Base-by-base conservation (phyloP, 2,113 vertebrate species). In the Megaceryle torquata region DNA sequence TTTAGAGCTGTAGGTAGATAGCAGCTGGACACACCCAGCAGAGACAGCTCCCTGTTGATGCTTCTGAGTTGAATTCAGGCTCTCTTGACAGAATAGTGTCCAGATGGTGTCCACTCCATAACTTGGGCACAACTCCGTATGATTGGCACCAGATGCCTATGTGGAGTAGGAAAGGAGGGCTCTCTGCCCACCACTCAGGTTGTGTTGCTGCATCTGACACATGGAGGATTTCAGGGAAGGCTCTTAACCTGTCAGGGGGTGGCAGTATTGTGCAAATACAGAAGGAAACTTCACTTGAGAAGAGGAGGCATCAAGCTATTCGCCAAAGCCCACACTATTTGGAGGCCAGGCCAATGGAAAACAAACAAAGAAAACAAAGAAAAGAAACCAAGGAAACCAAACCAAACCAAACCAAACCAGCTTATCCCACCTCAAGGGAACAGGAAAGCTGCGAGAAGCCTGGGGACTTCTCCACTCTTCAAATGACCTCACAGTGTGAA, bases 71-170 rank as follows among this genome's bases (percentile, higher is more conserved):
- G 57, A 76, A 43, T 37, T 71, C 14, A 67, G 19, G 14, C 59
- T 39, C 10, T 41, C 14, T 35, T 50, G 48, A 61, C 20, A 35
- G 48, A 48, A 44, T 1, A 1, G 15, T 15, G 15, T 56, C 51
- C 9, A 8, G 43, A 44, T 1, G 1, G 15, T 15, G 15, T 56
- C 51, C 9, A 8, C 46, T 41, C 31, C 51, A 3, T 44, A 50
- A n/a, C 37, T 14, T 33, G 31, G 22, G 22, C 37, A 41, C 22
- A 63, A 8, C 14, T 22, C 24, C 1, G 0, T 61, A 16, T 12
- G 33, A 25, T 31, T 17, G 15, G 78, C 20, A 71, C 22, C 46
- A 53, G 69, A 11, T 71, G 24, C 33, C 69, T 39, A 15, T 0
- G 0, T 46, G 26, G 68, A 31, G n/a, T 35, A 64, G 54, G 50